These are phyloP conservation scores for Gymnoscopelus microlampas DNA, from an alignment of 2,797 vertebrate genomes.

Conservation along the genomic window DNA sequence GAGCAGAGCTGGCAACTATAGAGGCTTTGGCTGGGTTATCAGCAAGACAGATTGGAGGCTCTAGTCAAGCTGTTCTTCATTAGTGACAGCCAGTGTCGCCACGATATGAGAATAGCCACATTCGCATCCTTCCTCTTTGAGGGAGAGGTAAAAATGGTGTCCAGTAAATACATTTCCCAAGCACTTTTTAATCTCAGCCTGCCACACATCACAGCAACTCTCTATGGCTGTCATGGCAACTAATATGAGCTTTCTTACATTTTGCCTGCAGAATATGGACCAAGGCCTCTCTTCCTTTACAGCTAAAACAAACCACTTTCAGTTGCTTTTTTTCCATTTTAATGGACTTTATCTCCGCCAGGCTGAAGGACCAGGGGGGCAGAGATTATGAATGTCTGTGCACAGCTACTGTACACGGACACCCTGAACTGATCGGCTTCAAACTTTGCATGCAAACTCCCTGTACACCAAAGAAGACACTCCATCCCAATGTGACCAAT, in stretches of 20 bases:
- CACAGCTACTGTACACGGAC: too few species aligned
- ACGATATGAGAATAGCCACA: constrained; percentile 50
- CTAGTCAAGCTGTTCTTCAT: constrained; percentile 70
- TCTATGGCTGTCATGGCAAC: constrained; percentile 67
- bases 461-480: too few species aligned
- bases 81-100: constrained; percentile 60
- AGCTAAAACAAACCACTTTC: constrained; percentile 38
- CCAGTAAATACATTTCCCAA: constrained; percentile 50
- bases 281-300: constrained; percentile 38
- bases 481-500: too few species aligned
- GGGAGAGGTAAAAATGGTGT: constrained; percentile 47
- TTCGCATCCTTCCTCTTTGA: constrained; percentile 36
- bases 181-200: constrained; percentile 29
- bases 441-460: too few species aligned
- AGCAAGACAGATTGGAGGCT: constrained; percentile 70
- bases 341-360: neutral
- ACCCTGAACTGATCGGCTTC: too few species aligned
- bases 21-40: constrained; percentile 66
- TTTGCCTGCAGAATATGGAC: constrained; percentile 47
- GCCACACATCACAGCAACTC: constrained; percentile 46
- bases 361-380: neutral
- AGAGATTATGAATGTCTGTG: too few species aligned
- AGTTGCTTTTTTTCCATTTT: constrained; percentile 19
- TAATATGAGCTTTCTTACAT: constrained; percentile 59
- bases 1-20: constrained; percentile 55